Evolutionary conservation across 2,113 vertebrate genomes (phyloP).

Genomic region (Procavia capensis): DNA sequence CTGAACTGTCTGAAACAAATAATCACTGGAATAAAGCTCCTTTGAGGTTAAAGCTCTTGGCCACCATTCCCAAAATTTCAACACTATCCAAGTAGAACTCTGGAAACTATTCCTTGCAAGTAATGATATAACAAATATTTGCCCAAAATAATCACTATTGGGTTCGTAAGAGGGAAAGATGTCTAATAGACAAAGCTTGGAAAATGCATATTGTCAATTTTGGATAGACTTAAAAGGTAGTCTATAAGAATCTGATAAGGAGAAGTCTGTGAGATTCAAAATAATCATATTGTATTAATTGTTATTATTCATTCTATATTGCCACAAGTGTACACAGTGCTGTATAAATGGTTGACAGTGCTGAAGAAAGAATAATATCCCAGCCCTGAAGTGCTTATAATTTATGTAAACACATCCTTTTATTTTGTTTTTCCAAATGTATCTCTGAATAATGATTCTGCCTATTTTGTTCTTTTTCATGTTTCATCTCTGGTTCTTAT

Average conservation of each 20-base stretch:
- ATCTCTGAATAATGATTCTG: conserved; percentile 63
- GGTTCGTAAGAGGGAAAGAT: conserved; percentile 49
- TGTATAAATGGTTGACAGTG: conserved; percentile 63
- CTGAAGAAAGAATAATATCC: conserved; percentile 73
- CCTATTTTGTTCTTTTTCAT: conserved; percentile 57
- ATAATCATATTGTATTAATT: conserved; percentile 35
- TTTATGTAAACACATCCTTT: conserved; percentile 77
- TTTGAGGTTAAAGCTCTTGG: conserved; percentile 67
- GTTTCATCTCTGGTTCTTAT: conserved; percentile 61
- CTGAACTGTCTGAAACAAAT: conserved; percentile 48
- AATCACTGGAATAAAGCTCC: conserved; percentile 53
- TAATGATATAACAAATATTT: conserved; percentile 48
- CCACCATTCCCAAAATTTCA: conserved; percentile 52
- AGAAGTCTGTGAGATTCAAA: not conserved
- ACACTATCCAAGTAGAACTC: conserved; percentile 27
- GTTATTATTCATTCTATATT: conserved; percentile 65
- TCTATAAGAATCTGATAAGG: not conserved
- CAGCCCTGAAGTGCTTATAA: conserved; percentile 70
- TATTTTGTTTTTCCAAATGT: conserved; percentile 72
- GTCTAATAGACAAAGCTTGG: conserved; percentile 31
- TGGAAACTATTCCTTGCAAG: not conserved
- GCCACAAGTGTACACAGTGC: conserved; percentile 65
- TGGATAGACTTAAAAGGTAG: fast-evolving
- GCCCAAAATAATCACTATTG: conserved; percentile 65
- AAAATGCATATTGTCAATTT: not conserved